These are phyloP conservation scores for Zenarchopterus dispar DNA, from an alignment of 2,797 vertebrate species.

Conservation along the genomic window DNA sequence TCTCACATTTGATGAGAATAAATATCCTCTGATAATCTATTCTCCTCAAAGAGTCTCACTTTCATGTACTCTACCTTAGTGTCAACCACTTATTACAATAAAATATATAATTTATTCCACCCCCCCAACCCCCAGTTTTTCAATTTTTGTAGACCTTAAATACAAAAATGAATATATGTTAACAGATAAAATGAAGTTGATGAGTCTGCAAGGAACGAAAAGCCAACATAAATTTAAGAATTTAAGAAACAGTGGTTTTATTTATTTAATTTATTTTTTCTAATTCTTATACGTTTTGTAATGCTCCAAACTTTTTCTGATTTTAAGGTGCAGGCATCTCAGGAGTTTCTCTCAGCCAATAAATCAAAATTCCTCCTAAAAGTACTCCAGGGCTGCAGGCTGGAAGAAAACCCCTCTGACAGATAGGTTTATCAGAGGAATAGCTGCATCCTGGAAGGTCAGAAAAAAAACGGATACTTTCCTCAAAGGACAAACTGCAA, in stretches of 20 bases:
- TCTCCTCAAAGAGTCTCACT: too few relatives aligned
- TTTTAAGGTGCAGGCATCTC: background rate
- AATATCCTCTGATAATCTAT: too few relatives aligned
- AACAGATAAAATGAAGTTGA: slow-evolving; percentile 2
- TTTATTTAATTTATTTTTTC: background rate
- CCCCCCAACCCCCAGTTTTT: too few relatives aligned
- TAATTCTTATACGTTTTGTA: background rate
- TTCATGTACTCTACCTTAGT: too few relatives aligned
- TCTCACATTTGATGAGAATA: too few relatives aligned
- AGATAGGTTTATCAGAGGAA: slow-evolving; percentile 69
- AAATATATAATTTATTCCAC: too few relatives aligned
- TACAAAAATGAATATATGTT: background rate
- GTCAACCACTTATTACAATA: too few relatives aligned
- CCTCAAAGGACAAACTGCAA: slow-evolving; percentile 63
- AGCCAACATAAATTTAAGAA: background rate
- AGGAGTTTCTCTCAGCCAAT: slow-evolving; percentile 56
- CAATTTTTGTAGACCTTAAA: background rate
- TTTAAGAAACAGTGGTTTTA: too few relatives aligned
- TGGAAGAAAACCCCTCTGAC: slow-evolving; percentile 55
- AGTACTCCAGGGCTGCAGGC: slow-evolving; percentile 50
- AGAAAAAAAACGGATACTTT: slow-evolving; percentile 64
- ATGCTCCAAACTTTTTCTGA: background rate
- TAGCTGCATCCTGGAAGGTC: slow-evolving; percentile 66
- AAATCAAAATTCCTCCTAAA: slow-evolving; percentile 61
- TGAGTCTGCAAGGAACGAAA: background rate